Evolutionary conservation across 2,888 invertebrate species (phyloP).

Genomic region (Gonocerus acuteangulatus): DNA sequence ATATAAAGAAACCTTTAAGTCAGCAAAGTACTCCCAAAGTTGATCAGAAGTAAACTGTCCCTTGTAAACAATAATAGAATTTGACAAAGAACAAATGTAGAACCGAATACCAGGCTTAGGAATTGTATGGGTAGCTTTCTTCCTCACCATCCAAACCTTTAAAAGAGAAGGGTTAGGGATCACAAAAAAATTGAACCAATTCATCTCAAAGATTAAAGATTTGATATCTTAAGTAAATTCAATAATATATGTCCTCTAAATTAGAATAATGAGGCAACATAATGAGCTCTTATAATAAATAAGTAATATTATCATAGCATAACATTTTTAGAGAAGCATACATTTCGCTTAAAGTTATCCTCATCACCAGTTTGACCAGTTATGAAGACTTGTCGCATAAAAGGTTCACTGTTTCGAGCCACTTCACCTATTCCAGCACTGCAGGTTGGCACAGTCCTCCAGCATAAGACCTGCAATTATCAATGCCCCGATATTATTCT

Average conservation of each 20-base stretch:
- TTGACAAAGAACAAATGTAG: slow-evolving; percentile 91
- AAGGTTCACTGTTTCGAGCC: slow-evolving; percentile 89
- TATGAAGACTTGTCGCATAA: slow-evolving; percentile 90
- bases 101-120: slow-evolving; percentile 78
- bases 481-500: neutral
- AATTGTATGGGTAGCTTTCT: slow-evolving; percentile 84
- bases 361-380: slow-evolving; percentile 56
- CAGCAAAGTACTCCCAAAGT: slow-evolving; percentile 68
- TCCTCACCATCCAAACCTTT: slow-evolving; percentile 85
- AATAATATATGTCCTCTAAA: no score
- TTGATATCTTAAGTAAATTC: no score
- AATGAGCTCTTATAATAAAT: no score
- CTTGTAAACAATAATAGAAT: slow-evolving; percentile 90
- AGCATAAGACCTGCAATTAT: slow-evolving; percentile 64
- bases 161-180: neutral
- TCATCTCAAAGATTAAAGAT: no score
- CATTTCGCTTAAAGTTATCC: slow-evolving; percentile 58
- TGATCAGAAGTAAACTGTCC: slow-evolving; percentile 95
- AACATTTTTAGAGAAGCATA: slow-evolving; percentile 45
- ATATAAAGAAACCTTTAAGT: slow-evolving; percentile 52
- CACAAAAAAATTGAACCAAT: no score
- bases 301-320: no score
- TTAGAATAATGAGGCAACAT: no score
- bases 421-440: slow-evolving; percentile 79
- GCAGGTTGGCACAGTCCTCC: slow-evolving; percentile 90